phyloP scores from a whole-genome alignment of 2,888 invertebrate species.

The Aleiodes testaceus region DNA sequence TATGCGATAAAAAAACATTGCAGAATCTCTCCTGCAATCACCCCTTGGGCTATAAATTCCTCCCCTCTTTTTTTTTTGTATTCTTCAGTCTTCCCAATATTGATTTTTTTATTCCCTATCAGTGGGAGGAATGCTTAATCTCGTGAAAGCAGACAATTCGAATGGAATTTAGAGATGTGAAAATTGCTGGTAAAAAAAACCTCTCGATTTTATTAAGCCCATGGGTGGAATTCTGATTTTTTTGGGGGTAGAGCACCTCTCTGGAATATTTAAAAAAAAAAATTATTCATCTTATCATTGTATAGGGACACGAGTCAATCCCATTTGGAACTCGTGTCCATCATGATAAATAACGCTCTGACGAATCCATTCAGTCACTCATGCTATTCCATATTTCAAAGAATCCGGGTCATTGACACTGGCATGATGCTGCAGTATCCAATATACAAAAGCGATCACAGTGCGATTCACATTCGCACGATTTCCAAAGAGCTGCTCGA shows the following conservation, averaged over 20 bases:
- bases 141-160: too few relatives aligned
- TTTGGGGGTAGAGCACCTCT: too few relatives aligned
- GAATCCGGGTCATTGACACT: not conserved
- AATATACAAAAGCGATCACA: not conserved
- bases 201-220: too few relatives aligned
- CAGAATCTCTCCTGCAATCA: constrained; percentile 15
- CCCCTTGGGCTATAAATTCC: constrained; percentile 25
- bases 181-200: too few relatives aligned
- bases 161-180: too few relatives aligned
- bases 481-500: constrained; percentile 11
- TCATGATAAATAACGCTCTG: not conserved
- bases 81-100: constrained; percentile 15
- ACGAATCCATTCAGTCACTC: too few relatives aligned
- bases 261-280: too few relatives aligned
- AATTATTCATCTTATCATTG: too few relatives aligned
- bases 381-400: too few relatives aligned
- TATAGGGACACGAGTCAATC: too few relatives aligned
- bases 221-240: too few relatives aligned
- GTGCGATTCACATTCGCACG: not conserved
- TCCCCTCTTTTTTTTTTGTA: not conserved
- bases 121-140: not conserved
- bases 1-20: constrained; percentile 26
- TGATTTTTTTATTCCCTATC: constrained; percentile 8
- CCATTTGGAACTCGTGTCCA: not conserved
- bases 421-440: not conserved